Evolutionary conservation across 2,113 vertebrate species (phyloP).

Genomic region (Tetraodon nigroviridis): DNA sequence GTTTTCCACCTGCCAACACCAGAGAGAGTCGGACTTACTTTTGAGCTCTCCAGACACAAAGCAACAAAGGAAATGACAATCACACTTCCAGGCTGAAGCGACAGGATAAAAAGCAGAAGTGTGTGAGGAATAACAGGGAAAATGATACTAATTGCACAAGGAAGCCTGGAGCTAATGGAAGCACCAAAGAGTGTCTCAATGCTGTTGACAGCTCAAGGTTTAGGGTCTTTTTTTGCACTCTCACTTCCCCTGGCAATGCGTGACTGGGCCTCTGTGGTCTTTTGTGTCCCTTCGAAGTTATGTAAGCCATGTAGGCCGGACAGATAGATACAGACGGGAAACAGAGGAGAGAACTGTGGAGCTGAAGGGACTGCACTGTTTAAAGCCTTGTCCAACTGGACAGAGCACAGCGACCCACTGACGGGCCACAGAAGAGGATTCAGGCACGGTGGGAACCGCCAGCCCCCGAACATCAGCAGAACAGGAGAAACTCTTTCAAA

Average conservation of each 20-base stretch:
- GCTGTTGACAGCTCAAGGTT: conserved; percentile 43
- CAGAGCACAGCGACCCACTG: conserved; percentile 38
- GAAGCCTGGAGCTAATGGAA: conserved; percentile 5
- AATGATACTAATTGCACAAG: conserved; percentile 2
- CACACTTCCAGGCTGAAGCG: background rate
- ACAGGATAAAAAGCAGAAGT: background rate
- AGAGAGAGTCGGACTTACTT: background rate
- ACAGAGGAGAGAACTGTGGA: conserved; percentile 52
- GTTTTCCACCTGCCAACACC: conserved; percentile 85
- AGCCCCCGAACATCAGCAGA: conserved; percentile 18
- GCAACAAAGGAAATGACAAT: background rate
- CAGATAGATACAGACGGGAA: conserved; percentile 35
- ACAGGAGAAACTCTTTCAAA: conserved; percentile 1
- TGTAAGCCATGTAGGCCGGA: conserved; percentile 49
- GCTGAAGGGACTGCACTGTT: conserved; percentile 56
- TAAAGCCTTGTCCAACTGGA: conserved; percentile 51
- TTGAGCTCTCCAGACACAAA: background rate
- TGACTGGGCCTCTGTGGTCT: conserved; percentile 44
- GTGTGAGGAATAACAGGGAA: background rate
- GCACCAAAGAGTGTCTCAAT: conserved; percentile 16
- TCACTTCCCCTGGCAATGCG: conserved; percentile 49
- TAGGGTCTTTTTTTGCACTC: conserved; percentile 42
- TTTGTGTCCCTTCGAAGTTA: conserved; percentile 58
- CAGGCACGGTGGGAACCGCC: conserved; percentile 39
- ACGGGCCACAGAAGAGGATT: conserved; percentile 33